These are phyloP conservation scores for Halcyon leucocephala DNA, from an alignment of 2,797 vertebrate genomes.

Conservation along the genomic window DNA sequence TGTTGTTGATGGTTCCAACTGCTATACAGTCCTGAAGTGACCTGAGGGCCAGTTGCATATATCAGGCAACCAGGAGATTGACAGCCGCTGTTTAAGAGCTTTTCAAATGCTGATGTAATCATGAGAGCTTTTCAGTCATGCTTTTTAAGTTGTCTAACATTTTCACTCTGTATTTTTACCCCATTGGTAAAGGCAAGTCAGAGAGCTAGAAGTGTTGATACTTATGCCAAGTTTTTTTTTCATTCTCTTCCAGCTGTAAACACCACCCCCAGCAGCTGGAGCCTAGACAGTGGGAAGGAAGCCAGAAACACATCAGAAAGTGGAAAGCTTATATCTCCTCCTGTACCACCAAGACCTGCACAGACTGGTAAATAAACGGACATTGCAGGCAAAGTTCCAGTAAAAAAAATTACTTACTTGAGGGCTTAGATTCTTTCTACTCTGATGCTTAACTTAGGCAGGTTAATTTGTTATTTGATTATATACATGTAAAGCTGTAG, in stretches of 20 bases:
- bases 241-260: slow-evolving; percentile 87
- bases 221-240: slow-evolving; percentile 28
- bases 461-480: slow-evolving; percentile 13
- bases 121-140: neutral
- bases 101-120: slow-evolving; percentile 2
- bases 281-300: slow-evolving; percentile 95
- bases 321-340: slow-evolving; percentile 91
- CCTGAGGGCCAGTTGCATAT: neutral
- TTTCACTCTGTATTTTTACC: neutral
- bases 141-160: neutral
- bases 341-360: slow-evolving; percentile 93
- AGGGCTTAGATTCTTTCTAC: neutral
- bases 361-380: slow-evolving; percentile 88
- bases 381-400: neutral
- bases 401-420: slow-evolving; percentile 1
- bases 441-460: slow-evolving; percentile 5
- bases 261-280: slow-evolving; percentile 94
- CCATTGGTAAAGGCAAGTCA: neutral
- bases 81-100: neutral
- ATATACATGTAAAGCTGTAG: neutral
- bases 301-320: slow-evolving; percentile 87
- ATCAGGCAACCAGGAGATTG: neutral
- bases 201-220: neutral
- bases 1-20: neutral
- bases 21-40: neutral